A percentile compares a stretch with the other conserved stretches of the same genome.
phyloP scores from a whole-genome alignment of 2,113 vertebrate genomes.

The Pagrus major region DNA sequence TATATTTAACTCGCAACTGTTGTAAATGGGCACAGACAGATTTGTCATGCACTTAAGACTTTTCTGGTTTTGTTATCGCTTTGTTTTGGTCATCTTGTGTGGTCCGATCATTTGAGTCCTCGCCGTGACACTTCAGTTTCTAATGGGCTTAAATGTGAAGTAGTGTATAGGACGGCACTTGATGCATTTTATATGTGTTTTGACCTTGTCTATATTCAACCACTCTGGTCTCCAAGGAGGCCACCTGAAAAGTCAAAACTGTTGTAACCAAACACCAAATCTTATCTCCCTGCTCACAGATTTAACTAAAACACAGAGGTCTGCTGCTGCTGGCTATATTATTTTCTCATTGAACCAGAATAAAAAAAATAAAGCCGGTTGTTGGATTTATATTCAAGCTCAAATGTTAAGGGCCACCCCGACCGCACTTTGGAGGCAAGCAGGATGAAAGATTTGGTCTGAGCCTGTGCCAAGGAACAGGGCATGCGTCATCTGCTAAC shows the following conservation, averaged over 20 bases:
- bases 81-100: slow-evolving; percentile 55
- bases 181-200: slow-evolving; percentile 30
- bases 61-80: slow-evolving; percentile 23
- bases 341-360: slow-evolving; percentile 66
- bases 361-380: slow-evolving; percentile 64
- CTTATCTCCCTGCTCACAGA: slow-evolving; percentile 40
- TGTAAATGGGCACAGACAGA: slow-evolving; percentile 14
- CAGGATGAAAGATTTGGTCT: slow-evolving; percentile 76
- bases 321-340: slow-evolving; percentile 34
- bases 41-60: slow-evolving; percentile 30
- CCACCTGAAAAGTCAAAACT: slow-evolving; percentile 29
- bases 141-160: slow-evolving; percentile 20
- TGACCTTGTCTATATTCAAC: slow-evolving; percentile 35
- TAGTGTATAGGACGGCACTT: slow-evolving; percentile 12
- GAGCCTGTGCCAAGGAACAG: slow-evolving; percentile 74
- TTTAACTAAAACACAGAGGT: slow-evolving; percentile 36
- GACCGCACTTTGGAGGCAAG: slow-evolving; percentile 67
- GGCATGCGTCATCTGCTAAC: slow-evolving; percentile 82
- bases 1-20: slow-evolving; percentile 22
- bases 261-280: slow-evolving; percentile 26
- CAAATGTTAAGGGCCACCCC: slow-evolving; percentile 69
- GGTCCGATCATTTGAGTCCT: slow-evolving; percentile 32
- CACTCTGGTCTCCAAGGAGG: slow-evolving; percentile 11
- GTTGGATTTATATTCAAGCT: slow-evolving; percentile 64
- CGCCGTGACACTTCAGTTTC: neutral